Evolutionary conservation across 2,888 invertebrate genomes (phyloP).

Genomic region (Tineola bisselliella): DNA sequence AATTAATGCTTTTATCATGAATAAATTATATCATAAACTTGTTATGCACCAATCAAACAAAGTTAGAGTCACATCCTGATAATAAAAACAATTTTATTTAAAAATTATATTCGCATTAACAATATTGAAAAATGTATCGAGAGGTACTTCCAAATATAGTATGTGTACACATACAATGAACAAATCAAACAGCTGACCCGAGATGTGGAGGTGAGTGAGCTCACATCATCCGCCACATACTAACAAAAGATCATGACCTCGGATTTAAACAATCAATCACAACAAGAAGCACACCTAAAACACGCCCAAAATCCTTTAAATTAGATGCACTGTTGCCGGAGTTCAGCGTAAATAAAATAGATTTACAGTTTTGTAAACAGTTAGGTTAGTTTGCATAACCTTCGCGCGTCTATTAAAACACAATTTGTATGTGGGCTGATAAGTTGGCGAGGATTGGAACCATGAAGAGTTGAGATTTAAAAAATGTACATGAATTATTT

Average conservation of each 20-base stretch:
- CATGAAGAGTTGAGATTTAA: no score
- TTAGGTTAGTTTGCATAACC: no score
- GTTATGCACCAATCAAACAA: no score
- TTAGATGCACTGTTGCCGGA: no score
- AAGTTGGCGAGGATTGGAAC: no score
- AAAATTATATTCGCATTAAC: not conserved
- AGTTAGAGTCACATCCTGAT: not conserved
- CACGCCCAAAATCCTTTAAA: not conserved
- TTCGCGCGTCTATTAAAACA: no score
- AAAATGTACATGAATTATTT: no score
- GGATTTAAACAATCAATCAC: not conserved
- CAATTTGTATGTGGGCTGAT: no score
- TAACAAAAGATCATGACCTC: not conserved
- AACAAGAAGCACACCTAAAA: not conserved
- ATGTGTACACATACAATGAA: not conserved
- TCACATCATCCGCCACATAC: slow-evolving; percentile 11
- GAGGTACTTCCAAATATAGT: not conserved
- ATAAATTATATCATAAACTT: not conserved
- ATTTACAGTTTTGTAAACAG: no score
- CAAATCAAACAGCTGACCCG: slow-evolving; percentile 6
- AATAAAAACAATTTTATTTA: not conserved
- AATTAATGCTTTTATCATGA: not conserved
- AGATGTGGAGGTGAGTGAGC: slow-evolving; percentile 14
- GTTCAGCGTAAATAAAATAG: no score
- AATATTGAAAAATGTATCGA: not conserved